Base-by-base conservation (phyloP, 2,888 invertebrate genomes). In the Leucozona laternaria region DNA sequence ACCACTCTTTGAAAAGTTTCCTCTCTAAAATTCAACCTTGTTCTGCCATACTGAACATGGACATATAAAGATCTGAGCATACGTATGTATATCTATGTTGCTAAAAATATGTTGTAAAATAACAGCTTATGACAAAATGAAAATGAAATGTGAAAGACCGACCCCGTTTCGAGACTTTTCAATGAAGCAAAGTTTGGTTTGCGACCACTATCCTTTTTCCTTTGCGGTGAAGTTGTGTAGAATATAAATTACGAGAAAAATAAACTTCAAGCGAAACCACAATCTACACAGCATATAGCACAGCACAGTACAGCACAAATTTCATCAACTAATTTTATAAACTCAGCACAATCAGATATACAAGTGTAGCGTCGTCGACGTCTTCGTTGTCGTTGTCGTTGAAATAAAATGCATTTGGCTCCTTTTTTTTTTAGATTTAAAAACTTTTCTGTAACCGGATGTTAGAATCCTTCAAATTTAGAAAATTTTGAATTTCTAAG, bases 171-270 rank as follows among this genome's bases (percentile, higher is more conserved):
- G 17, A 34, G 60, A 70, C 70, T 62, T 45, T 40, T 68, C 66
- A 64, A 82, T 48, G 34, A 53, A 62, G 45, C 11, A 28, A 58
- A 73, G 17, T 58, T 58, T 79, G n/a, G n/a, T n/a, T 72, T 58
- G 11, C 13, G 34, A 55, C 57, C 57, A 82, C 77, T 64, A 72
- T 68, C 31, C 77, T 62, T 70, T 60, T 75, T 70, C 31, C 53
- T 62, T 75, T 75, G 43, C 55, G 68, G 48, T 70, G 73, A 31
- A 83, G 60, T 83, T 79, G 62, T 79, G 83, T 83, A 75, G 66
- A 83, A 57, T 55, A 75, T 22, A 75, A 83, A 79, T 77, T 82
- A 60, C 31, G 58, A 28, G 58, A 11, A 60, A 77, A 77, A 82
- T 77, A 40, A 82, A 82, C 77, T 72, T 40, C 55, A 76, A 68